Percentiles rank a stretch among this genome's conserved stretches.
Conservation (phyloP, 1,140 invertebrate species). For the Copidosoma floridanum region DNA sequence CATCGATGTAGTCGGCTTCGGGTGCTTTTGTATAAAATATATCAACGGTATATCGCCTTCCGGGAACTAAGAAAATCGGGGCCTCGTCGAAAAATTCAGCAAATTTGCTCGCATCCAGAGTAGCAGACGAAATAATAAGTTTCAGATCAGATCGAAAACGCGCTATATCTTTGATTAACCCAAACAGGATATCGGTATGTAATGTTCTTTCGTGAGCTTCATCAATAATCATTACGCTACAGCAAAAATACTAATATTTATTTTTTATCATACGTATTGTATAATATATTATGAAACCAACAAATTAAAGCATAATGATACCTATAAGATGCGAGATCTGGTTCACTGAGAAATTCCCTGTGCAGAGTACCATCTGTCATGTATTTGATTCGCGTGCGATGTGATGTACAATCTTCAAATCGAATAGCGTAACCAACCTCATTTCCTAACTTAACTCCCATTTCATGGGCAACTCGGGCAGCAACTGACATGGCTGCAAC, state of each 20-base stretch:
- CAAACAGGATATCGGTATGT: constrained; percentile 98
- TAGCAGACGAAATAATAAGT: constrained; percentile 95
- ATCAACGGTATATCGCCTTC: constrained; percentile 82
- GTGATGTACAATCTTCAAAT: constrained; percentile 98
- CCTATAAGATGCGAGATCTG: constrained; percentile 87
- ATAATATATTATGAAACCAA: neutral
- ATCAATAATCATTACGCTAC: constrained; percentile 97
- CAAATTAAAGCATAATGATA: no score
- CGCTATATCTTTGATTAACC: constrained; percentile 96
- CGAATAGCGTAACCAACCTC: constrained; percentile 99
- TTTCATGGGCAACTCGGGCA: constrained; percentile 97
- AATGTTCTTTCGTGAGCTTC: constrained; percentile 98
- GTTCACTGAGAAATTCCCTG: constrained; percentile 95
- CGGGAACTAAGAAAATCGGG: constrained; percentile 96
- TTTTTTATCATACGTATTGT: neutral
- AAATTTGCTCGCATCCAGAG: constrained; percentile 97
- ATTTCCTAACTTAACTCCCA: constrained; percentile 96
- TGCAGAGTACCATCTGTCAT: constrained; percentile 99
- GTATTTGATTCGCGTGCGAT: constrained; percentile 97
- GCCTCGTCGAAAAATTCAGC: constrained; percentile 98
- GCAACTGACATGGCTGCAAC: constrained; percentile 99
- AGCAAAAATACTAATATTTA: constrained; percentile 33
- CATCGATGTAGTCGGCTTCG: constrained; percentile 97
- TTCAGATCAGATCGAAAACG: constrained; percentile 93
- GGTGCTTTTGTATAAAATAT: constrained; percentile 99